Conservation (phyloP, 2,113 vertebrate species). For the Strigops habroptila region DNA sequence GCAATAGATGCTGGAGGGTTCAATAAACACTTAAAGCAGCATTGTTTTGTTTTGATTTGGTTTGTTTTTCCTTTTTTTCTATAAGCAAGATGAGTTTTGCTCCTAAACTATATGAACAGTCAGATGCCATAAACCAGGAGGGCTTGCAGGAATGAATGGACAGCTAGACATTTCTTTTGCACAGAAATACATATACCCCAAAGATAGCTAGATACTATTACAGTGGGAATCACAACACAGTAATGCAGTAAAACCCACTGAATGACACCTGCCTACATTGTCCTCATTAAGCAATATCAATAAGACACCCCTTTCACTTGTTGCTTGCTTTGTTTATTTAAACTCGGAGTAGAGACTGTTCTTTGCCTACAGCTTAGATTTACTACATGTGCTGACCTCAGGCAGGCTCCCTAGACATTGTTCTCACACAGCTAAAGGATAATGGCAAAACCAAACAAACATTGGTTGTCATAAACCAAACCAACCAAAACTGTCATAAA, state of each 20-base stretch:
- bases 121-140: neutral
- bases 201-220: neutral
- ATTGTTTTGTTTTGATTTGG: neutral
- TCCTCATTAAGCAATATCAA: neutral
- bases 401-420: neutral
- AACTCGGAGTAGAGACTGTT: neutral
- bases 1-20: neutral
- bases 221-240: neutral
- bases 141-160: neutral
- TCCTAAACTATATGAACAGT: neutral
- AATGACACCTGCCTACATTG: neutral
- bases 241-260: neutral
- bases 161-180: neutral
- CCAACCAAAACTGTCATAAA: neutral
- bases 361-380: neutral
- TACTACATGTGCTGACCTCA: neutral
- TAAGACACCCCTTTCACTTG: neutral
- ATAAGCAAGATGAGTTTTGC: neutral
- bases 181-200: neutral
- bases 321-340: neutral
- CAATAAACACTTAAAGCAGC: neutral
- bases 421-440: neutral
- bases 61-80: neutral
- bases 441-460: neutral
- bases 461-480: neutral